Percentiles rank a stretch among this genome's conserved stretches.
These are phyloP conservation scores for Sciaenops ocellatus DNA, from an alignment of 2,797 vertebrate species.

Conservation along the genomic window DNA sequence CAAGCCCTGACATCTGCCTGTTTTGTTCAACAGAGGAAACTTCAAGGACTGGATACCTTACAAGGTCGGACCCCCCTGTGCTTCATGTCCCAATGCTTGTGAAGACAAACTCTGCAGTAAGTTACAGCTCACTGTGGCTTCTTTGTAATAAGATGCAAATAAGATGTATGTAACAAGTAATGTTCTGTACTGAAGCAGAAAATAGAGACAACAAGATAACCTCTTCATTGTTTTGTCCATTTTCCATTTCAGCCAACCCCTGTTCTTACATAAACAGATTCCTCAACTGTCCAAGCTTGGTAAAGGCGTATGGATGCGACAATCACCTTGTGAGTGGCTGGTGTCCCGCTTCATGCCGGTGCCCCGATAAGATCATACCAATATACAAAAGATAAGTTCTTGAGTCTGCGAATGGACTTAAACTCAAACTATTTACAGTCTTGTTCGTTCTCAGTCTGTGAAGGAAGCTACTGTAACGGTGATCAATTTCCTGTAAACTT, in stretches of 20 bases:
- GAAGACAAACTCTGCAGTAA: slow-evolving; percentile 83
- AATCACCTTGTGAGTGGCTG: background rate
- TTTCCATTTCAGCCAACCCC: slow-evolving; percentile 78
- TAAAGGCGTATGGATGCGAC: slow-evolving; percentile 32
- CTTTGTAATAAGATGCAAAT: background rate
- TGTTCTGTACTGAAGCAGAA: background rate
- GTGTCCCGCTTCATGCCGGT: slow-evolving; percentile 79
- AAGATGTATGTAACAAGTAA: background rate
- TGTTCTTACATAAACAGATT: slow-evolving; percentile 75
- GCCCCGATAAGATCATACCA: slow-evolving; percentile 73
- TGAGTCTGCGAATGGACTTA: background rate
- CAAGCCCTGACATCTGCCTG: no score
- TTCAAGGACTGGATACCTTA: slow-evolving; percentile 73
- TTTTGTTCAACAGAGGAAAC: slow-evolving; percentile 80
- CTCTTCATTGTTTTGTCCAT: background rate
- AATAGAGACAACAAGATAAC: background rate
- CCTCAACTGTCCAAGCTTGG: slow-evolving; percentile 73
- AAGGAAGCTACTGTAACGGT: background rate
- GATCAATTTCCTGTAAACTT: background rate
- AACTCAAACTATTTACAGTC: background rate
- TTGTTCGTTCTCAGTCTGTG: background rate
- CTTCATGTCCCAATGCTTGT: slow-evolving; percentile 74
- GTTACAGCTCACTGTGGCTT: slow-evolving; percentile 22
- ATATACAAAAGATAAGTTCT: slow-evolving; percentile 42
- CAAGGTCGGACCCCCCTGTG: slow-evolving; percentile 66